Evolutionary conservation across 2,113 vertebrate genomes (phyloP).

Genomic region (Neopipo cinnamomea): DNA sequence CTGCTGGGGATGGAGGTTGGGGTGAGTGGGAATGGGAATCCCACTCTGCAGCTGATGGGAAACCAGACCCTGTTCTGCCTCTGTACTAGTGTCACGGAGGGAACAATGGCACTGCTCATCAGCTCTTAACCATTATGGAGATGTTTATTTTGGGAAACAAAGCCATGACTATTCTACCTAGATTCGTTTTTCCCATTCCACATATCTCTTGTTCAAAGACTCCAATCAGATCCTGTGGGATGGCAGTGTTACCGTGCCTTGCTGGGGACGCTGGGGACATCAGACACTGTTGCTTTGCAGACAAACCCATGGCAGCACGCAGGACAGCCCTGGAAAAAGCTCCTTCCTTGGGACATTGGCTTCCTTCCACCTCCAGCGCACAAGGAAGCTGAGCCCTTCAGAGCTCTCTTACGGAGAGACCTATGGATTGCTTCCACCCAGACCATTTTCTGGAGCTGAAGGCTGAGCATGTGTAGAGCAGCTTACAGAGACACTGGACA

Average conservation of each 20-base stretch:
- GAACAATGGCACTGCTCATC: background rate
- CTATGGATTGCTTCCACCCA: background rate
- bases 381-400: background rate
- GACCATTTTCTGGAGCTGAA: background rate
- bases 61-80: background rate
- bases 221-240: background rate
- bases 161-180: background rate
- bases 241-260: background rate
- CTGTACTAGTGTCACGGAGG: background rate
- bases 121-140: background rate
- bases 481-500: background rate
- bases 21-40: background rate
- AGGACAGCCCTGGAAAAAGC: background rate
- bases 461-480: background rate
- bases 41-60: background rate
- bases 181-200: background rate
- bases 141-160: background rate
- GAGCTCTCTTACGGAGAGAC: background rate
- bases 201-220: background rate
- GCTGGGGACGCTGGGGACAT: accelerated
- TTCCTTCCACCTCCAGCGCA: background rate
- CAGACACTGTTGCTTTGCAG: accelerated
- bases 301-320: background rate
- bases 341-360: background rate
- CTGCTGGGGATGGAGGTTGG: background rate